Percentiles rank a stretch among this genome's conserved stretches.
Conservation (phyloP, 1,140 invertebrate species). For the Achatina immaculata region DNA sequence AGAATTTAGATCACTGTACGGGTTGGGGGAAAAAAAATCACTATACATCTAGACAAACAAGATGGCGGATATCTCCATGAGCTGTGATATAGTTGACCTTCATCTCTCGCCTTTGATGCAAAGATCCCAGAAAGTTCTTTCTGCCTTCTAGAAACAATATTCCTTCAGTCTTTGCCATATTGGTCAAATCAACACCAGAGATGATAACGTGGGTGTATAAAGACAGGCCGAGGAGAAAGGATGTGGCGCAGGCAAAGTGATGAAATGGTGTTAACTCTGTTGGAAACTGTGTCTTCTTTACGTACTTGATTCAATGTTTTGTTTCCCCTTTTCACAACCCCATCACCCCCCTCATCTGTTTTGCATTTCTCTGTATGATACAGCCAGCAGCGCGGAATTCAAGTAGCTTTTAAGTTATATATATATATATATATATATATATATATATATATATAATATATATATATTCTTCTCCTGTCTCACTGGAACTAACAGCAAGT, state of each 20-base stretch:
- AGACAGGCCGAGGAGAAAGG: neutral
- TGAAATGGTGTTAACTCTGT: neutral
- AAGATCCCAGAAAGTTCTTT: neutral
- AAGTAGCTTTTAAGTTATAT: too few species aligned
- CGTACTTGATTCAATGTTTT: too few species aligned
- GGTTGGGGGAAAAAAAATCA: too few species aligned
- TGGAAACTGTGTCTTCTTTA: too few species aligned
- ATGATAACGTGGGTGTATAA: neutral
- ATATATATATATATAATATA: too few species aligned
- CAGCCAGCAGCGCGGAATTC: too few species aligned
- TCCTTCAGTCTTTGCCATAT: neutral
- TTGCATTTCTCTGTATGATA: too few species aligned
- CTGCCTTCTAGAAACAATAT: neutral
- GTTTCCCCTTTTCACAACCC: too few species aligned
- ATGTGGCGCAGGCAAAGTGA: neutral
- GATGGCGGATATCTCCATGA: neutral
- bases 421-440: too few species aligned
- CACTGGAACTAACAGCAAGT: too few species aligned
- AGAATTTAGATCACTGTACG: neutral
- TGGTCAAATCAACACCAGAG: neutral
- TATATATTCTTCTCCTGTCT: too few species aligned
- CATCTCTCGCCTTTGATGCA: neutral
- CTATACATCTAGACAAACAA: neutral
- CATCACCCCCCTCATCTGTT: too few species aligned
- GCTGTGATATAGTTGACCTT: neutral